A percentile compares a stretch with the other conserved stretches of the same genome.
phyloP scores from a whole-genome alignment of 1,140 invertebrate genomes.

The Plectrocnemia conspersa region DNA sequence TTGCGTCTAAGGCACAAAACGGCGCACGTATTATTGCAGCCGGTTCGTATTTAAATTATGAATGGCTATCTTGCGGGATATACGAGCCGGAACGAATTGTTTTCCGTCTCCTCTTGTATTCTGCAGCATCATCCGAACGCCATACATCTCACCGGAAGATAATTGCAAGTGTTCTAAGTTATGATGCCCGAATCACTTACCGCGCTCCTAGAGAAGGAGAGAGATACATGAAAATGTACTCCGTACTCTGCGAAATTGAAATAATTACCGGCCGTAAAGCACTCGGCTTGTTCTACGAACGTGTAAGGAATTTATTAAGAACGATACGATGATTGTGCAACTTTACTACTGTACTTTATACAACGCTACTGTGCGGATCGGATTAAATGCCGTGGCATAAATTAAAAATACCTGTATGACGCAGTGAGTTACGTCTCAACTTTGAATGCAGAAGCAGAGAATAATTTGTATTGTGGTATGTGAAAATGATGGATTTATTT shows the following conservation, averaged over 20 bases:
- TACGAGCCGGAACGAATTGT: conserved; percentile 8
- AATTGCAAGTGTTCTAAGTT: conserved; percentile 13
- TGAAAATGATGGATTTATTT: no score
- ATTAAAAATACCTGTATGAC: no score
- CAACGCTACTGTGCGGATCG: no score
- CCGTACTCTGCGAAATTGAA: conserved; percentile 1
- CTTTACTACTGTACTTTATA: no score
- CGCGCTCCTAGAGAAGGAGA: background rate
- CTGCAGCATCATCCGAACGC: conserved; percentile 7
- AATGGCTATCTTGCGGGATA: background rate
- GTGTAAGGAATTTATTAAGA: no score
- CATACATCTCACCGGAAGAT: conserved; percentile 14
- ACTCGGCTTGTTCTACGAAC: background rate
- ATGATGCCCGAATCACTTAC: conserved; percentile 7
- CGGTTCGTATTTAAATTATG: background rate
- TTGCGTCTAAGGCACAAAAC: background rate
- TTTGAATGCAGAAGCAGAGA: no score
- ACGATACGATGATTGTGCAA: no score
- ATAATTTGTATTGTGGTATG: no score
- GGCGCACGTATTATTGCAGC: conserved; percentile 3
- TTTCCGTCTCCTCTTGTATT: background rate
- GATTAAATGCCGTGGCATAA: no score
- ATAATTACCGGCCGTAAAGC: conserved; percentile 3
- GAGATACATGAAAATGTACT: conserved; percentile 6
- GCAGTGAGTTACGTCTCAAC: no score